Evolutionary conservation across 1,140 invertebrate genomes (phyloP).

Genomic region (Triops longicaudatus): DNA sequence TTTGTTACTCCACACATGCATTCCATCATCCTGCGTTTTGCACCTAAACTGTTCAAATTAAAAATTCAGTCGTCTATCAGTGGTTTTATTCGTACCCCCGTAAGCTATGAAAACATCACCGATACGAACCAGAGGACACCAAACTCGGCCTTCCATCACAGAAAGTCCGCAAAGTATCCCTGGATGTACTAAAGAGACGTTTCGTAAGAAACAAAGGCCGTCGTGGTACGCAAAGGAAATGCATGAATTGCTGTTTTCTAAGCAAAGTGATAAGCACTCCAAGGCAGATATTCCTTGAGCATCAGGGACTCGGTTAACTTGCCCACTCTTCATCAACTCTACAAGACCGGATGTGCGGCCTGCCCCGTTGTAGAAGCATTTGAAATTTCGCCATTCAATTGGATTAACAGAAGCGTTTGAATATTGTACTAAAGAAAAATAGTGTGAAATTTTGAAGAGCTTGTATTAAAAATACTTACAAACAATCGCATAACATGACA

Average conservation of each 20-base stretch:
- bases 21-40: background rate
- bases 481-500: too few species aligned
- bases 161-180: background rate
- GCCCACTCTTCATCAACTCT: background rate
- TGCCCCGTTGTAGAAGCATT: background rate
- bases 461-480: too few species aligned
- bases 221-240: background rate
- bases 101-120: background rate
- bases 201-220: background rate
- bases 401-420: too few species aligned
- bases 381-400: too few species aligned
- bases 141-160: background rate
- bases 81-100: background rate
- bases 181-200: background rate
- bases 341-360: background rate
- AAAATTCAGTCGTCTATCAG: background rate
- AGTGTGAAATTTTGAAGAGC: too few species aligned
- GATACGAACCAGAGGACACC: background rate
- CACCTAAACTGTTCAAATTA: background rate
- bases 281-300: background rate
- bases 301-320: background rate
- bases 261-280: background rate
- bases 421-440: too few species aligned
- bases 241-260: background rate
- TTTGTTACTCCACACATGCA: conserved; percentile 4